Evolutionary conservation across 2,888 invertebrate genomes (phyloP).

Genomic region (Leptura quadrifasciata): DNA sequence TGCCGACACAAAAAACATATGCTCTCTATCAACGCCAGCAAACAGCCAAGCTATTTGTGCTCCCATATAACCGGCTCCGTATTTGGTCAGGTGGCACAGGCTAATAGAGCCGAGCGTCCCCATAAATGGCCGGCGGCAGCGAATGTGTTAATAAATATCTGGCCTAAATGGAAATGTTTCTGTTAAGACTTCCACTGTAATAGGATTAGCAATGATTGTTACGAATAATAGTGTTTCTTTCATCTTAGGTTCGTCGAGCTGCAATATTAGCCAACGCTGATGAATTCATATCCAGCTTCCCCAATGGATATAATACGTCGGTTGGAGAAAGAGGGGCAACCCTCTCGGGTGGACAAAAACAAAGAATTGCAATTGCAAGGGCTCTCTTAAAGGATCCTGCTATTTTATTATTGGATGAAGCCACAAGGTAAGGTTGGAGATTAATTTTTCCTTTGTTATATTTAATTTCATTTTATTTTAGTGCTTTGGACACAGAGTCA

Average conservation of each 20-base stretch:
- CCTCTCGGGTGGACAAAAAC: conserved; percentile 96
- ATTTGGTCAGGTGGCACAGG: too few relatives aligned
- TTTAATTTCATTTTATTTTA: conserved; percentile 70
- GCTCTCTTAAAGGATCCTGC: conserved; percentile 94
- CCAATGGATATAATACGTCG: conserved; percentile 88
- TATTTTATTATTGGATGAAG: conserved; percentile 93
- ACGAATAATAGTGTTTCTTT: background rate
- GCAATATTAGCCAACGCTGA: conserved; percentile 93
- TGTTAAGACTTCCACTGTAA: background rate
- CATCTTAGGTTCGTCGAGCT: conserved; percentile 82
- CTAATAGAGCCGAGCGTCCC: too few relatives aligned
- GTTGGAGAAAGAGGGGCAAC: conserved; percentile 94
- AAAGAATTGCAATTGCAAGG: conserved; percentile 95
- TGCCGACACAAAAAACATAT: too few relatives aligned
- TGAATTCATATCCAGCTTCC: conserved; percentile 89
- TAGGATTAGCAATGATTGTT: background rate
- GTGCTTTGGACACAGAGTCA: conserved; percentile 94
- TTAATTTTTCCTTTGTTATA: background rate
- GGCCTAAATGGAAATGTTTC: background rate
- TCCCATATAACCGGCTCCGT: too few relatives aligned
- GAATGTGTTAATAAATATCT: too few relatives aligned
- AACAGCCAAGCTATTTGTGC: too few relatives aligned
- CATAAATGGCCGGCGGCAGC: too few relatives aligned
- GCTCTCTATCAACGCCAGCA: too few relatives aligned
- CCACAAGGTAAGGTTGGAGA: conserved; percentile 84